Evolutionary conservation across 2,797 vertebrate genomes (phyloP).

Genomic region (Graptemys geographica): DNA sequence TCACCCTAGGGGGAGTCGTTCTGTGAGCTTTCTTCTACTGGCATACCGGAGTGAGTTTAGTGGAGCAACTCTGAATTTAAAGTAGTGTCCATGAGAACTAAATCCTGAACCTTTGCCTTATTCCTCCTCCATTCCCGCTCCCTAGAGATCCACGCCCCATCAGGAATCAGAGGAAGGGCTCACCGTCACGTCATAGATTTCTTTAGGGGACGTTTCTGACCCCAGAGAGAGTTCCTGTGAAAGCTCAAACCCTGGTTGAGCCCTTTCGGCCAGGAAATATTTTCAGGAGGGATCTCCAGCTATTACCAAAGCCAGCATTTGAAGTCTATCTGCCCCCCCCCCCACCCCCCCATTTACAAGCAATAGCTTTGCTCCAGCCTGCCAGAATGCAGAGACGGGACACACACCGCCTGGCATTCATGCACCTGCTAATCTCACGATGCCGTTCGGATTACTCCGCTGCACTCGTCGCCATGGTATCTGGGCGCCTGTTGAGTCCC

Average conservation of each 20-base stretch:
- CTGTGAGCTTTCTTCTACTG: neutral
- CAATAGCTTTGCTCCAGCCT: neutral
- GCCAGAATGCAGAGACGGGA: neutral
- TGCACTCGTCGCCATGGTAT: neutral
- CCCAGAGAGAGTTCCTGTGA: neutral
- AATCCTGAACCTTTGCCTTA: neutral
- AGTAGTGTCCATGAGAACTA: neutral
- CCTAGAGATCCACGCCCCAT: neutral
- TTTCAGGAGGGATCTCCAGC: neutral
- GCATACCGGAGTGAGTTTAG: neutral
- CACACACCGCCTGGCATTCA: no score
- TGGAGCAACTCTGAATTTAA: neutral
- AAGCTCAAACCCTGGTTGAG: neutral
- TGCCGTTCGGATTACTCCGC: neutral
- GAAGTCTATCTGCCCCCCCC: neutral
- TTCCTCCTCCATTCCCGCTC: neutral
- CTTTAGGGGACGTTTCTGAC: neutral
- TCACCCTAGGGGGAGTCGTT: neutral
- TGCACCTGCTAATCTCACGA: neutral
- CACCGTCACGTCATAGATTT: neutral
- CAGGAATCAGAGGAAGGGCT: neutral
- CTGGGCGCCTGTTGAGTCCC: neutral
- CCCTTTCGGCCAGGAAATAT: neutral
- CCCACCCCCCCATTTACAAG: neutral
- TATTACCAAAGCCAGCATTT: neutral